Conservation (phyloP, 64 coral and sea anemone species). For the Montipora sp. region DNA sequence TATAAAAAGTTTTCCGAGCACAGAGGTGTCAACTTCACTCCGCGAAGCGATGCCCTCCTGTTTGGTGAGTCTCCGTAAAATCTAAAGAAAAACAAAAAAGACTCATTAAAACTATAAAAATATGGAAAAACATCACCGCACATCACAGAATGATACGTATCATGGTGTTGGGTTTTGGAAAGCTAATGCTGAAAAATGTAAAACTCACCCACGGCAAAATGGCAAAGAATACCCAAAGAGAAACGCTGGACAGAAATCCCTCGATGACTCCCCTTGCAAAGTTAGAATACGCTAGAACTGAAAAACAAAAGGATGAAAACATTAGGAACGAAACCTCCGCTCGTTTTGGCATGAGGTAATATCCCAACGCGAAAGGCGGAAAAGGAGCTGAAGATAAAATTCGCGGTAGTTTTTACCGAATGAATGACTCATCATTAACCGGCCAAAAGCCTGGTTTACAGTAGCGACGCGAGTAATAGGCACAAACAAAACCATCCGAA, state of each 20-base stretch:
- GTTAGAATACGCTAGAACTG: not conserved
- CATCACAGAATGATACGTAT: too few species aligned
- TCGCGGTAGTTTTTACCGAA: too few species aligned
- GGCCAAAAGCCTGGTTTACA: too few species aligned
- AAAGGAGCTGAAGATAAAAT: too few species aligned
- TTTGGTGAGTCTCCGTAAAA: slow-evolving; percentile 66
- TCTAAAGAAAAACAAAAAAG: slow-evolving; percentile 10
- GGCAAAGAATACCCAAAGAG: slow-evolving; percentile 57
- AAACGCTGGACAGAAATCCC: slow-evolving; percentile 40
- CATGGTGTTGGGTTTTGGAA: not conserved
- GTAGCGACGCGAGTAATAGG: too few species aligned
- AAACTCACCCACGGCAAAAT: slow-evolving; percentile 51
- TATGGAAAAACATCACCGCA: not conserved
- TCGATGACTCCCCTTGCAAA: slow-evolving; percentile 55
- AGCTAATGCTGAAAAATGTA: too few species aligned
- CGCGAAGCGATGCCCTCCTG: slow-evolving; percentile 76
- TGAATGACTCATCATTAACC: too few species aligned
- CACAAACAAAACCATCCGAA: too few species aligned
- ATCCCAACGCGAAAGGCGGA: too few species aligned
- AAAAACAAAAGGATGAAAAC: not conserved
- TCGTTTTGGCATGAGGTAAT: too few species aligned
- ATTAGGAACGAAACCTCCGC: too few species aligned
- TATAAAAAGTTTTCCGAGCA: slow-evolving; percentile 90
- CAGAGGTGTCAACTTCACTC: slow-evolving; percentile 82
- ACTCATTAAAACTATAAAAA: not conserved